Evolutionary conservation across 37 sponge, comb jelly and placozoan species (phyloP), one percentile per base, ranked within the genome.

Genomic region (Bolinopsis microptera): DNA sequence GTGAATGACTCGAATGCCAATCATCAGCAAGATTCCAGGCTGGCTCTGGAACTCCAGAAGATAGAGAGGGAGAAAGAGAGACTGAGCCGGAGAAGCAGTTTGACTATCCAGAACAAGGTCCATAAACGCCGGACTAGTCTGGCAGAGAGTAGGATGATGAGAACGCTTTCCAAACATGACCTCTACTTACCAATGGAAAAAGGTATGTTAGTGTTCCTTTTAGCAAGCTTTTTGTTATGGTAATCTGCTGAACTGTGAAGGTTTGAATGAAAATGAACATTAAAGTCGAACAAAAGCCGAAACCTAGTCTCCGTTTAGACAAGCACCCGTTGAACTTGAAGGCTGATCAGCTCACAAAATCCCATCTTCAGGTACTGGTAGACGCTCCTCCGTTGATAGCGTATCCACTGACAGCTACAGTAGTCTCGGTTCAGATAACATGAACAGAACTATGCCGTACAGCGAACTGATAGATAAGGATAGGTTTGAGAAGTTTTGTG

Each of bases 111-210:
- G 37, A 41, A 28, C 61, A 28, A 25, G 30, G 61, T 25, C 8
- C 8, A 0, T 0, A 39, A 34, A 0, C 41, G 90, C 0, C 37
- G 90, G 36, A 24, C 61, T 27, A 86, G 90, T 41, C 61, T 86
- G 1, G 35, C 90, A 39, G 90, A 86, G 16, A 86, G 9, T 40
- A 24, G 36, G 27, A 23, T 39, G 36, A 35, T 36, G 61, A 28
- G 90, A 25, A 38, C 36, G n/a, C 90, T 86, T 1, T 86, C 90
- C 61, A 86, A 86, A 86, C 90, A 86, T 38, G 75, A 72, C 26
- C 75, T 72, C 3, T n/a, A 72, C 18, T 5, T 72, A 23, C 75
- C 75, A 23, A 80, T 80, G 30, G 74, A 28, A 22, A 70, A 22
- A 70, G 74, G 30, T 70, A 70, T 8, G 74, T 61, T 61, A 18